Evolutionary conservation across 2,113 vertebrate species (phyloP).

Genomic region (Cololabis saira): DNA sequence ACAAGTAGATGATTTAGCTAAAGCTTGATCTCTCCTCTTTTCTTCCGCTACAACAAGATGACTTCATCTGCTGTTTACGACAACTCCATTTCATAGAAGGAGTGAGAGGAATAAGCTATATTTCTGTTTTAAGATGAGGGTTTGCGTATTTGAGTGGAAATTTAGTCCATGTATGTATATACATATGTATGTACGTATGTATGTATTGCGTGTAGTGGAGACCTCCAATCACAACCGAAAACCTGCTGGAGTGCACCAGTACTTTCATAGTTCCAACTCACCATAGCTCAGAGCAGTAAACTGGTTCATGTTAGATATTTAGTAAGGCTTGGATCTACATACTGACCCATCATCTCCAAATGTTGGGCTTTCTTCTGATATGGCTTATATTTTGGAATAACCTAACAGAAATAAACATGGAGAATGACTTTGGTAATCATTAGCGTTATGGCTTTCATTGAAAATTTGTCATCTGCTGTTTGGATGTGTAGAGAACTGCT

Average conservation of each 20-base stretch:
- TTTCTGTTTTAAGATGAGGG: conserved; percentile 30
- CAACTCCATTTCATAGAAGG: conserved; percentile 67
- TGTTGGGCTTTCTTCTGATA: conserved; percentile 78
- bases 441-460: conserved; percentile 82
- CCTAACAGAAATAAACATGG: conserved; percentile 54
- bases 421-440: conserved; percentile 75
- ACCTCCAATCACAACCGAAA: conserved; percentile 39
- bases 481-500: conserved; percentile 58
- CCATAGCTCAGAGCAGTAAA: conserved; percentile 50
- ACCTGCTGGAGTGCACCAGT: conserved; percentile 25
- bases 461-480: conserved; percentile 74
- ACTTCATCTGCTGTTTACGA: conserved; percentile 74
- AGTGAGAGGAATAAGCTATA: conserved; percentile 32
- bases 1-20: conserved; percentile 78
- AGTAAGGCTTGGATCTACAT: conserved; percentile 62
- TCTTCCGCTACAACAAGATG: conserved; percentile 67
- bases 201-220: conserved; percentile 13
- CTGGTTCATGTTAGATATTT: conserved; percentile 67
- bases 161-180: background rate
- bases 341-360: conserved; percentile 70
- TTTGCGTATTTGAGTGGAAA: conserved; percentile 31
- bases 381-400: conserved; percentile 79
- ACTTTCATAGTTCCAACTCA: conserved; percentile 30
- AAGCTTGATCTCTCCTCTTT: conserved; percentile 64
- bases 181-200: no score